Evolutionary conservation across 2,888 invertebrate genomes (phyloP).

Genomic region (Meiosimyza decipiens): DNA sequence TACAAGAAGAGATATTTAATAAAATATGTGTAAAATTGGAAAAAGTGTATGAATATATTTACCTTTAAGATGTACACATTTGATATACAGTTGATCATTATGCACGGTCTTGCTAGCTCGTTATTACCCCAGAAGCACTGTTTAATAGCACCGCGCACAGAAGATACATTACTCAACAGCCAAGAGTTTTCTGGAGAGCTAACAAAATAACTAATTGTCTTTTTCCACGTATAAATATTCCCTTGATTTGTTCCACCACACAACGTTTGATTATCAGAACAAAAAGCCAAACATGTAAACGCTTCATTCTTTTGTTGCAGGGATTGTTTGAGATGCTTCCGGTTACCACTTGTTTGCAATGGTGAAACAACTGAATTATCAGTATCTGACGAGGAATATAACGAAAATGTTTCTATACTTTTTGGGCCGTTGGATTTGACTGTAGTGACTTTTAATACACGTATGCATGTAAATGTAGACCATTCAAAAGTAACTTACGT

Average conservation of each 20-base stretch:
- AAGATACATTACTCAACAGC: constrained; percentile 80
- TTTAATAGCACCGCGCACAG: constrained; percentile 81
- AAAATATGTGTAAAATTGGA: neutral
- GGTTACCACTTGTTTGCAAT: constrained; percentile 30
- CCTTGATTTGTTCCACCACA: constrained; percentile 93
- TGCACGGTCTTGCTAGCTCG: constrained; percentile 76
- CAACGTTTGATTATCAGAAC: constrained; percentile 78
- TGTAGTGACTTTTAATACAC: neutral
- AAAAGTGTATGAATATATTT: neutral
- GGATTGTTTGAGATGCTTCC: constrained; percentile 50
- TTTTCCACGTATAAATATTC: constrained; percentile 87
- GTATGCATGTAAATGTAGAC: too few species aligned
- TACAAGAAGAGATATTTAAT: neutral
- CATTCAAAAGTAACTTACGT: too few species aligned
- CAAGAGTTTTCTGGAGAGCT: constrained; percentile 77
- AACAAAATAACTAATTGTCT: constrained; percentile 60
- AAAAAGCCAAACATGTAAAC: constrained; percentile 79
- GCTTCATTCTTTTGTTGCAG: constrained; percentile 68
- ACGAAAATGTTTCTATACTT: constrained; percentile 42
- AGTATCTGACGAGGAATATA: constrained; percentile 52
- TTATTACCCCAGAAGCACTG: constrained; percentile 84
- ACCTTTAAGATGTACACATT: constrained; percentile 82
- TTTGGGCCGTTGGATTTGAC: constrained; percentile 29
- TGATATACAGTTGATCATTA: constrained; percentile 85
- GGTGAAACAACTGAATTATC: constrained; percentile 35